Evolutionary conservation across 1,140 invertebrate species (phyloP), one percentile per base, ranked within the genome.

Genomic region (Lanistes nyassanus): DNA sequence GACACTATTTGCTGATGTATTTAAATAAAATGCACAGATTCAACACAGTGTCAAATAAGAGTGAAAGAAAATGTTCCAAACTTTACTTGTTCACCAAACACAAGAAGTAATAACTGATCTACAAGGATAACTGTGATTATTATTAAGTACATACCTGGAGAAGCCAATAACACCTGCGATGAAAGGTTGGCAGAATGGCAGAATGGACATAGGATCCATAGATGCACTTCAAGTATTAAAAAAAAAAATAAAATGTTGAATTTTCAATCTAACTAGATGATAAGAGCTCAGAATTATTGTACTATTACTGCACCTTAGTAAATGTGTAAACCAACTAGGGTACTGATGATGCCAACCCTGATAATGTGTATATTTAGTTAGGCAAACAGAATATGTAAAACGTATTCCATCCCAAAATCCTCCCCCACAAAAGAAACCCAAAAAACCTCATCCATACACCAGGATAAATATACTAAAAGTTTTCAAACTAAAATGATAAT

Each of bases 141-240:
- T 29, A 1, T 21, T n/a, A n/a, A 34, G 29, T 19, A 29, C 31
- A 9, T 91, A 96, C 95, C 93, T 97, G 95, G 79, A 98, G 91
- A 37, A 99, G 92, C 97, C 97, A 98, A 90, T 99, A 99, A 90
- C 97, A 98, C 85, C 97, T 92, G 82, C 97, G 92, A 90, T 99
- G 97, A 92, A 99, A 99, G 77, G 97, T 98, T 72, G 97, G 97
- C 81, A 99, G 91, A 85, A 99, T 98, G 51, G 97, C 97, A 51
- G 97, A 99, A 91, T 99, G 97, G 72, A 98, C 97, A 91, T 99
- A 99, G 89, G 97, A 98, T 42, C 97, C 97, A 90, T 98, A 98
- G 85, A 99, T 99, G 74, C 86, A 88, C 85, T 88, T 80, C 71
- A 85, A 84, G 51, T 53, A 68, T 42, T 78, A 73, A 23, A 78